These are phyloP conservation scores for Patella pellucida DNA, from an alignment of 2,888 invertebrate species.

Conservation along the genomic window DNA sequence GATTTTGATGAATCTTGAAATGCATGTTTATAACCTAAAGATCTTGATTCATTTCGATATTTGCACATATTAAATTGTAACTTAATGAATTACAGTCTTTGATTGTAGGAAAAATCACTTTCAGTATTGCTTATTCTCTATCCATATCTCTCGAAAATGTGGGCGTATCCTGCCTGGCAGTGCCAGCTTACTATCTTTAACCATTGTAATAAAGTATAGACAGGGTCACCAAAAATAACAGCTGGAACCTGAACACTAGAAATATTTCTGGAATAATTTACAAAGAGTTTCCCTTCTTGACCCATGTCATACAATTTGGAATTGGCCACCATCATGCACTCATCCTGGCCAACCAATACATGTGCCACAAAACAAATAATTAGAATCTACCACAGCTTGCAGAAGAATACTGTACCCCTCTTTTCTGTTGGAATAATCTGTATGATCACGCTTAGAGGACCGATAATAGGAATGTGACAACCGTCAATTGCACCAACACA, in stretches of 20 bases:
- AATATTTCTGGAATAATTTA: neutral
- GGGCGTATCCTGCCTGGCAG: too few relatives aligned
- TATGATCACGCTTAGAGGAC: conserved; percentile 18
- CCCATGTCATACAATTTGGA: conserved; percentile 17
- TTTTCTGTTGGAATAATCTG: conserved; percentile 32
- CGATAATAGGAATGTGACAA: conserved; percentile 29
- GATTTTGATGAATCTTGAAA: too few relatives aligned
- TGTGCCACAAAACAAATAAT: conserved; percentile 20
- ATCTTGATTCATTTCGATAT: too few relatives aligned
- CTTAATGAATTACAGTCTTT: too few relatives aligned
- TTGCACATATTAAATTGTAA: too few relatives aligned
- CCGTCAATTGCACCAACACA: conserved; percentile 33
- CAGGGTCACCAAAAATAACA: conserved; percentile 27
- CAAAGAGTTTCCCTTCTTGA: conserved; percentile 12
- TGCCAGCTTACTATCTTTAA: too few relatives aligned
- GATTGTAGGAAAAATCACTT: too few relatives aligned
- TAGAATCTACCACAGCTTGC: conserved; percentile 25
- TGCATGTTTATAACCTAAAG: too few relatives aligned
- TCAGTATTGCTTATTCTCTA: too few relatives aligned
- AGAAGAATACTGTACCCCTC: conserved; percentile 23
- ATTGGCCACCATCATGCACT: conserved; percentile 27
- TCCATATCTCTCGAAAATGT: too few relatives aligned
- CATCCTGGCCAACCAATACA: conserved; percentile 26
- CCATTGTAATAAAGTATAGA: conserved; percentile 27
- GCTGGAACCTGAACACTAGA: conserved; percentile 4